Evolutionary conservation across 2,888 invertebrate genomes (phyloP), one percentile per base, ranked within the genome.

Genomic region (Cepaea hortensis): DNA sequence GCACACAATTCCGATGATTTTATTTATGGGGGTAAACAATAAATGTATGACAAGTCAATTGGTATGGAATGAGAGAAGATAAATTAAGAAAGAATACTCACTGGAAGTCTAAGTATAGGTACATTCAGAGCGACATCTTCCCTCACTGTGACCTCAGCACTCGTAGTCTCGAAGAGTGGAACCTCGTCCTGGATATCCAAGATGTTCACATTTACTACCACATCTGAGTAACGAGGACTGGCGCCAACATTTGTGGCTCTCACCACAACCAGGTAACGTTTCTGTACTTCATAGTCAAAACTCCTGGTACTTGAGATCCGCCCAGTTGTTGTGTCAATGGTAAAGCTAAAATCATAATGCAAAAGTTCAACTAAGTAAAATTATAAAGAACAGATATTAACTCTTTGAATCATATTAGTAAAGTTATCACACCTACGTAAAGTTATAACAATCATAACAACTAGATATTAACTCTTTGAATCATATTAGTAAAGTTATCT

Each of bases 281-380:
- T 82, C 65, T 80, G 23, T 3, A 3, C 11, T 50, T 87, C 87
- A 83, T 86, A 87, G 79, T 88, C 86, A 83, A 88, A 87, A 9
- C 3, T 5, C 7, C 55, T 23, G 2, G n/a, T 62, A 72, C 86
- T 86, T 6, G 72, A 83, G 46, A 88, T 61, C 70, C 80, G 35
- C 11, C 87, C 88, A 48, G 55, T 79, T 3, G 18, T 4, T 18
- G 20, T 18, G 46, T 87, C 55, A n/a, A 88, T 84, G 48, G 5
- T n/a, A 70, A 88, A 87, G 23, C 87, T 87, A 35, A 3, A n/a
- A 20, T 20, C 5, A 15, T 68, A 7, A 68, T 18, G 4, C 18
- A 68, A 68, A 20, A 3, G 18, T 7, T 68, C n/a, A 68, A 68
- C 5, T 68, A 68, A 18, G n/a, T 68, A n/a, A 68, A 20, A 65